Evolutionary conservation across 2,113 vertebrate genomes (phyloP).

Genomic region (Trinectes maculatus): DNA sequence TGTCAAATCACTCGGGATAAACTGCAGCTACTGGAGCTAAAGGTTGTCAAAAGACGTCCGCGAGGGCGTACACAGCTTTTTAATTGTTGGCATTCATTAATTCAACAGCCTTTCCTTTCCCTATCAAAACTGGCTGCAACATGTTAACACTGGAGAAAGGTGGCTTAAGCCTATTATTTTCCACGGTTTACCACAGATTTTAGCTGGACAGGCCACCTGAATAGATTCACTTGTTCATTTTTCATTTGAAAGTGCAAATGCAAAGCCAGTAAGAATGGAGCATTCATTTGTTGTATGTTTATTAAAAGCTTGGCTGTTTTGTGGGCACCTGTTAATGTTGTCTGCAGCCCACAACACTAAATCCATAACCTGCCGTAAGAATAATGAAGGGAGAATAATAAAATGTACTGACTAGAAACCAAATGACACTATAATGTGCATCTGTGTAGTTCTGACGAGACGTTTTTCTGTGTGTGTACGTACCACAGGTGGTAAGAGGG

Average conservation of each 20-base stretch:
- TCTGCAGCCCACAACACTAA: background rate
- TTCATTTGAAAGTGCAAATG: conserved; percentile 18
- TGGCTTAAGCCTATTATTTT: conserved; percentile 52
- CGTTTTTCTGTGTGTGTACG: background rate
- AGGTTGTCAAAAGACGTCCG: conserved; percentile 73
- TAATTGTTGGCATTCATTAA: conserved; percentile 77
- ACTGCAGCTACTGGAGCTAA: conserved; percentile 67
- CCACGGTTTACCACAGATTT: conserved; percentile 29
- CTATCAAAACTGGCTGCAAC: conserved; percentile 61
- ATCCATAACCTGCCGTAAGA: background rate
- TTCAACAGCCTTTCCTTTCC: conserved; percentile 68
- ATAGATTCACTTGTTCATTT: conserved; percentile 39
- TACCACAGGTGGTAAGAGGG: conserved; percentile 85
- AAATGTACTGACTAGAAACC: background rate
- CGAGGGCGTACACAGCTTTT: conserved; percentile 56
- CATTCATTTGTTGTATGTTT: conserved; percentile 30
- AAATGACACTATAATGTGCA: background rate
- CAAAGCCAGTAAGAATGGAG: conserved; percentile 24
- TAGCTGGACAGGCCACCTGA: conserved; percentile 15
- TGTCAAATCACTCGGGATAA: conserved; percentile 74
- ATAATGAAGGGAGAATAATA: conserved; percentile 16
- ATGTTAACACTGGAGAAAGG: conserved; percentile 53
- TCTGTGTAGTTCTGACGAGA: background rate
- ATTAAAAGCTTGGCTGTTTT: conserved; percentile 24
- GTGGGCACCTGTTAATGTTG: background rate